Evolutionary conservation across 2,888 invertebrate species (phyloP).

Genomic region (Cryptophagus acutangulus): DNA sequence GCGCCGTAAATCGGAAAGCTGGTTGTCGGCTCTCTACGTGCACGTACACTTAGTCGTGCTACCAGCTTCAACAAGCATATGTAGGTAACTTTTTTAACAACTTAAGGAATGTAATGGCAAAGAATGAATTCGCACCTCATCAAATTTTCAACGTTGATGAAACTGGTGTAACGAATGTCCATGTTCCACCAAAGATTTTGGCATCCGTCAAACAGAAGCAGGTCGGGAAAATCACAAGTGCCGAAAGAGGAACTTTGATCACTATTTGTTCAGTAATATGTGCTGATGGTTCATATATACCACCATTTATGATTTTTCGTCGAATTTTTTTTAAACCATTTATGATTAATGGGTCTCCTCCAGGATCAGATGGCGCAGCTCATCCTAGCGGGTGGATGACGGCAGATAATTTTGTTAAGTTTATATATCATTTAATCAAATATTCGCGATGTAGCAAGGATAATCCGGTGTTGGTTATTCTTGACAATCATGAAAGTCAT

Average conservation of each 20-base stretch:
- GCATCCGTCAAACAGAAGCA: background rate
- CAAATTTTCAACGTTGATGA: conserved; percentile 21
- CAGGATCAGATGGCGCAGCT: background rate
- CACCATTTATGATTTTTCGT: conserved; percentile 3
- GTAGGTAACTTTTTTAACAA: no score
- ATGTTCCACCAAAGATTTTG: conserved; percentile 11
- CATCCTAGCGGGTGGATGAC: background rate
- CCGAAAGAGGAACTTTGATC: conserved; percentile 31
- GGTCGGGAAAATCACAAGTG: conserved; percentile 13
- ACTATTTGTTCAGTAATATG: no score
- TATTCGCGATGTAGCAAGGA: no score
- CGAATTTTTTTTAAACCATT: conserved; percentile 1
- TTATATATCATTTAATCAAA: conserved; percentile 4
- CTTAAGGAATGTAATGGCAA: background rate
- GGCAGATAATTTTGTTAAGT: background rate
- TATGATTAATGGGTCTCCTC: background rate
- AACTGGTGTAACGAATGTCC: conserved; percentile 29
- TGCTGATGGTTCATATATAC: no score
- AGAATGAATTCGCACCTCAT: background rate
- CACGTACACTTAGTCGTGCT: no score
- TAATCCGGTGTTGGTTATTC: no score
- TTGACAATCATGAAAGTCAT: no score
- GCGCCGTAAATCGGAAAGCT: no score
- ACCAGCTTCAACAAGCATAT: no score
- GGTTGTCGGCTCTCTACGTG: no score